Conservation (phyloP, 2,113 vertebrate genomes). For the Hippocampus guttulatus region DNA sequence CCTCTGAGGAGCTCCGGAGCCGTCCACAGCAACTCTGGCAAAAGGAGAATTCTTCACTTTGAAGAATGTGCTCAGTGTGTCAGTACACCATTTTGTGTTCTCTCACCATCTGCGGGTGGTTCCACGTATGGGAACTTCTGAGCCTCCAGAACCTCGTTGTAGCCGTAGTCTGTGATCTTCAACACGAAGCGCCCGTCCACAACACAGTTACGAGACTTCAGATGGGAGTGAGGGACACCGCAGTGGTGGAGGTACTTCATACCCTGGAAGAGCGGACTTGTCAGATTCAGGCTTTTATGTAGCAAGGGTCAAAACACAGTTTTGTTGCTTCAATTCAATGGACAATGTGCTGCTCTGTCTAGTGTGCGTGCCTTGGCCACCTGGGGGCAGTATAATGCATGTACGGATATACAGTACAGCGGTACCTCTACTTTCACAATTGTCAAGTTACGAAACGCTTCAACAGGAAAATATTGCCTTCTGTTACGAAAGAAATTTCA, state of each 20-base stretch:
- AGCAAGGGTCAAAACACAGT: not conserved
- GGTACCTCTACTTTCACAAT: no score
- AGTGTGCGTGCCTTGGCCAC: no score
- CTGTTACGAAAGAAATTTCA: no score
- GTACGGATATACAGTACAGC: no score
- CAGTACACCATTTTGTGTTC: not conserved
- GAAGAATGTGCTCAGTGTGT: not conserved
- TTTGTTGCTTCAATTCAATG: no score
- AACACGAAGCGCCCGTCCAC: conserved; percentile 77
- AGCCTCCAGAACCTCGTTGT: conserved; percentile 67
- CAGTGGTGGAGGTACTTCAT: conserved; percentile 77
- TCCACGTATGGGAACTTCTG: conserved; percentile 60
- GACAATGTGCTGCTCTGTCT: no score
- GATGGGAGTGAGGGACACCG: conserved; percentile 61
- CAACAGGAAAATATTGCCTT: no score
- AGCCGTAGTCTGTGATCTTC: conserved; percentile 74
- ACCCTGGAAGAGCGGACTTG: conserved; percentile 49
- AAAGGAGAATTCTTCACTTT: not conserved
- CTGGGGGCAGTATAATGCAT: no score
- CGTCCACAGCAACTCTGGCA: conserved; percentile 73
- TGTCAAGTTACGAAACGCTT: no score
- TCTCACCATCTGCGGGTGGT: conserved; percentile 60
- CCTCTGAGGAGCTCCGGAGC: conserved; percentile 74
- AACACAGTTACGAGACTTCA: conserved; percentile 77
- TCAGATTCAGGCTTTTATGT: not conserved